These are phyloP conservation scores for Sylvia borin DNA, from an alignment of 2,797 vertebrate genomes.

Conservation along the genomic window DNA sequence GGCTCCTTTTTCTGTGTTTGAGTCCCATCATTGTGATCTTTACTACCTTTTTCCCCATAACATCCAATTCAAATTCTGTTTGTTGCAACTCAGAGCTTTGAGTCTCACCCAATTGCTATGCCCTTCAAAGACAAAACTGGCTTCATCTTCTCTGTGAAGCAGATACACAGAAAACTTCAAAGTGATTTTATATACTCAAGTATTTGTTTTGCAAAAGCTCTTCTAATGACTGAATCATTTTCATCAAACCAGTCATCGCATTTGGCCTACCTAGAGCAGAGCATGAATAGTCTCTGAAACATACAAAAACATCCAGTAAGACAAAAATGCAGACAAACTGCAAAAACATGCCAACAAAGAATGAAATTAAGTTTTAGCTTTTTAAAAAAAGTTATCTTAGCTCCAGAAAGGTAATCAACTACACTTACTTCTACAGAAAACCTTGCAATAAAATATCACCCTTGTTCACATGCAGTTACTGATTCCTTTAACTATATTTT, in stretches of 20 bases:
- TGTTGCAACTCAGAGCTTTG: conserved; percentile 1
- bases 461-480: background rate
- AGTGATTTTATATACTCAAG: background rate
- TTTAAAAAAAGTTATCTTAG: background rate
- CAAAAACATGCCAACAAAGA: background rate
- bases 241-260: conserved; percentile 2
- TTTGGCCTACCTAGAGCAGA: background rate
- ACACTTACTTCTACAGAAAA: background rate
- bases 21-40: background rate
- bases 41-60: background rate
- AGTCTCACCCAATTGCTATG: background rate
- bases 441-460: background rate
- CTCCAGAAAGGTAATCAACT: background rate
- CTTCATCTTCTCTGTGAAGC: conserved; percentile 5
- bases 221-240: conserved; percentile 21
- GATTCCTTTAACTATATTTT: background rate
- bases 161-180: conserved; percentile 15
- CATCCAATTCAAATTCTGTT: conserved; percentile 32
- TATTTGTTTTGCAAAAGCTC: conserved; percentile 47
- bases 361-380: background rate
- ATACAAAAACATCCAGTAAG: background rate
- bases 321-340: background rate
- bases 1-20: background rate
- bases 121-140: conserved; percentile 16
- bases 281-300: background rate